Percentiles rank a stretch among this genome's conserved stretches.
These are phyloP conservation scores for Anagrus nilaparvatae DNA, from an alignment of 1,140 invertebrate species.

Conservation along the genomic window DNA sequence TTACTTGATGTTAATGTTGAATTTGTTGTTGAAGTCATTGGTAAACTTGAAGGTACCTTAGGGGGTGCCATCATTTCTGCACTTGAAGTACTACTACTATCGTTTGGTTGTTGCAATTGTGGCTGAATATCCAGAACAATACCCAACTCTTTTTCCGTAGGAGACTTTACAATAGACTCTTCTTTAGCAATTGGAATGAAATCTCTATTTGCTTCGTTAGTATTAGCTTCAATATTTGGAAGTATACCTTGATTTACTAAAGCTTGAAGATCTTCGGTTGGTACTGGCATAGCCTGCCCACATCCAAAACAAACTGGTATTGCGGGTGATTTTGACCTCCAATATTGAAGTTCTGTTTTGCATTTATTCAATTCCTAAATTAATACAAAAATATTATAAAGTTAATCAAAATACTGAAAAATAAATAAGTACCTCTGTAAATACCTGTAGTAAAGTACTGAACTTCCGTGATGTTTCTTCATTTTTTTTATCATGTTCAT, in stretches of 20 bases:
- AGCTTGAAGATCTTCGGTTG: slow-evolving; percentile 49
- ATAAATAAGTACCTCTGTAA: slow-evolving; percentile 30
- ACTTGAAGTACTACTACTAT: not conserved
- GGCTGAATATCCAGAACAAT: not conserved
- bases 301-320: slow-evolving; percentile 49
- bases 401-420: not conserved
- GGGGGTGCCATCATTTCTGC: slow-evolving; percentile 35
- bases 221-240: slow-evolving; percentile 37
- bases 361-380: slow-evolving; percentile 75
- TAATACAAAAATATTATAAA: not conserved
- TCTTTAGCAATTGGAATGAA: slow-evolving; percentile 41
- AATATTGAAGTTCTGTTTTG: slow-evolving; percentile 81
- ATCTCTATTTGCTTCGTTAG: slow-evolving; percentile 37
- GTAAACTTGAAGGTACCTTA: slow-evolving; percentile 22
- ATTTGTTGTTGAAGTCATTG: slow-evolving; percentile 21
- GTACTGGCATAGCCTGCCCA: slow-evolving; percentile 46
- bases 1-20: slow-evolving; percentile 30
- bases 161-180: slow-evolving; percentile 28
- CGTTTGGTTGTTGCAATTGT: slow-evolving; percentile 13
- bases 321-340: slow-evolving; percentile 75
- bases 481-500: slow-evolving; percentile 83
- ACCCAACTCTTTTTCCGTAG: slow-evolving; percentile 20
- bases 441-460: slow-evolving; percentile 73
- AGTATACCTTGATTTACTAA: slow-evolving; percentile 51
- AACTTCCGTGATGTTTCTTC: slow-evolving; percentile 80